Percentiles rank a stretch among this genome's conserved stretches.
Evolutionary conservation across 35 echinoderm and acorn worm genomes (phyloP).

Genomic region (Apostichopus californicus): DNA sequence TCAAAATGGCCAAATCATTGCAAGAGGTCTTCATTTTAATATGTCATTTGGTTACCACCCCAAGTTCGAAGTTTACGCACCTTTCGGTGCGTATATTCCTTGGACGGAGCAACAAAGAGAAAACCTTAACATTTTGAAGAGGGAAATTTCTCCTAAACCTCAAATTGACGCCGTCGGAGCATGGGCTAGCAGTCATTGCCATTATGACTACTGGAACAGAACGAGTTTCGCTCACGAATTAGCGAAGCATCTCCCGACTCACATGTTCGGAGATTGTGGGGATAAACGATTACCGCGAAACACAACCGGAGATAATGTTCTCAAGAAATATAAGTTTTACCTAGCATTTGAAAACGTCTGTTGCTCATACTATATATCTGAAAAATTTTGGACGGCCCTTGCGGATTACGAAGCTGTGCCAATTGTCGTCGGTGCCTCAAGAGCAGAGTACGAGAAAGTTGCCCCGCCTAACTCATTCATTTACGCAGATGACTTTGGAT

Average conservation of each 20-base stretch:
- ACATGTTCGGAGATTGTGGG: slow-evolving; percentile 17
- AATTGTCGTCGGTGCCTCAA: slow-evolving; percentile 12
- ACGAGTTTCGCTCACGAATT: slow-evolving; percentile 19
- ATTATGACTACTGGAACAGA: background rate
- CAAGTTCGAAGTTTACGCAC: too few species aligned
- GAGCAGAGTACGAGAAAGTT: background rate
- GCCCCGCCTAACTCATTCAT: slow-evolving; percentile 37
- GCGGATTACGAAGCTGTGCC: background rate
- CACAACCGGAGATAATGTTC: background rate
- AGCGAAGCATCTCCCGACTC: background rate
- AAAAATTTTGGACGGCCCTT: slow-evolving; percentile 43
- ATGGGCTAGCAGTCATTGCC: slow-evolving; percentile 29
- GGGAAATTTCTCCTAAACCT: too few species aligned
- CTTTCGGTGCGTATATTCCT: too few species aligned
- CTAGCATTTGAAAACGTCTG: background rate
- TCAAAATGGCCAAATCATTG: too few species aligned
- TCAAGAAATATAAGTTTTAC: slow-evolving; percentile 2
- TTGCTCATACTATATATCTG: background rate
- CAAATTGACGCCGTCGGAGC: too few species aligned
- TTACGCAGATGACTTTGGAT: slow-evolving; percentile 14
- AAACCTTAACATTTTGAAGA: too few species aligned
- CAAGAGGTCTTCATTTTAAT: too few species aligned
- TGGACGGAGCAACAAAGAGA: too few species aligned
- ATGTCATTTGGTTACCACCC: too few species aligned
- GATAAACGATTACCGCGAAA: background rate